Percentiles rank a stretch among this genome's conserved stretches.
These are phyloP conservation scores for Brachionus calyciflorus DNA, from an alignment of 1,140 invertebrate species.

Conservation along the genomic window DNA sequence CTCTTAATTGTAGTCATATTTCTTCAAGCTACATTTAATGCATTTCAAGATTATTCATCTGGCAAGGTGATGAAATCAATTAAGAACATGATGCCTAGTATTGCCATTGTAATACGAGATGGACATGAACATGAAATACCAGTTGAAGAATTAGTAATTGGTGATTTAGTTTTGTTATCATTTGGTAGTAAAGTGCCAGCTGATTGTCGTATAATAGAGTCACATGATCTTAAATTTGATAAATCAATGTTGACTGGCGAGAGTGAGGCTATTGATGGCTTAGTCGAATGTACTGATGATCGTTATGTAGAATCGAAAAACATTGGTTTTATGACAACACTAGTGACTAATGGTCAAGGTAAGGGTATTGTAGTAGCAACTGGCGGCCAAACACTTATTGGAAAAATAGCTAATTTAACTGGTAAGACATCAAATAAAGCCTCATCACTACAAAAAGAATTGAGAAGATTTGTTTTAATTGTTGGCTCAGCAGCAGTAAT, in stretches of 20 bases:
- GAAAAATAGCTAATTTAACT: not conserved
- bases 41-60: slow-evolving; percentile 29
- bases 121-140: slow-evolving; percentile 63
- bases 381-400: slow-evolving; percentile 5
- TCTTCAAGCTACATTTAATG: slow-evolving; percentile 18
- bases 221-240: slow-evolving; percentile 53
- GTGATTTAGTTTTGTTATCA: slow-evolving; percentile 86
- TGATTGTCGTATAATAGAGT: slow-evolving; percentile 84
- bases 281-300: slow-evolving; percentile 5
- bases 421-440: not conserved
- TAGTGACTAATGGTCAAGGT: not conserved
- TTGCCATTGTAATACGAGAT: slow-evolving; percentile 72
- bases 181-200: slow-evolving; percentile 97
- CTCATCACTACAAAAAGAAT: slow-evolving; percentile 5
- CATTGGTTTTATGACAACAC: slow-evolving; percentile 15
- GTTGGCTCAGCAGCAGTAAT: slow-evolving; percentile 6
- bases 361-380: slow-evolving; percentile 45
- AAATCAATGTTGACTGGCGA: slow-evolving; percentile 28
- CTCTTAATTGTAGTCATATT: not conserved
- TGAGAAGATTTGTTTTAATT: slow-evolving; percentile 2
- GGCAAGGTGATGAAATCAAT: slow-evolving; percentile 33
- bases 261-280: slow-evolving; percentile 8
- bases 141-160: slow-evolving; percentile 89
- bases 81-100: slow-evolving; percentile 56
- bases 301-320: slow-evolving; percentile 21